Conservation (phyloP, 1,140 invertebrate species). For the Magallana gigas region DNA sequence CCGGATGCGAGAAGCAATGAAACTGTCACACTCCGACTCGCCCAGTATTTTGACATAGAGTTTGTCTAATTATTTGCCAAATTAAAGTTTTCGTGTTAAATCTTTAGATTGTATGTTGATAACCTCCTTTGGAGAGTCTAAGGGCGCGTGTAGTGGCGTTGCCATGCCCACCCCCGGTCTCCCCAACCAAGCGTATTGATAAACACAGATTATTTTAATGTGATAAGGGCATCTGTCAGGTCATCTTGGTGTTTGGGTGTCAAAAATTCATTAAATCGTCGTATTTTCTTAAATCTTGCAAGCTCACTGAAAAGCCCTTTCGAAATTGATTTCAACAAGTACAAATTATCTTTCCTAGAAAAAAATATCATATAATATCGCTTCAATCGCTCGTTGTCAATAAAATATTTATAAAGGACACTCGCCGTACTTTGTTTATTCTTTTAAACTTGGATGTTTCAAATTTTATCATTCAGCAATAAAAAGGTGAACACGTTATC, state of each 20-base stretch:
- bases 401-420: too few relatives aligned
- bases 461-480: neutral
- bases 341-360: too few relatives aligned
- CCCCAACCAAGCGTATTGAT: constrained; percentile 15
- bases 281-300: too few relatives aligned
- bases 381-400: too few relatives aligned
- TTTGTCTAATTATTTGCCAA: constrained; percentile 26
- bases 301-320: too few relatives aligned
- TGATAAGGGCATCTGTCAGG: constrained; percentile 8
- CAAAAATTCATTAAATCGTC: neutral
- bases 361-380: too few relatives aligned
- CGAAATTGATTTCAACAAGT: too few relatives aligned
- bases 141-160: constrained; percentile 2
- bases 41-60: neutral
- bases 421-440: too few relatives aligned
- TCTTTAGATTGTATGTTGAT: neutral
- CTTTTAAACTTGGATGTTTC: too few relatives aligned
- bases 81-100: constrained; percentile 25
- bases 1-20: neutral
- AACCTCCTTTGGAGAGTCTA: neutral
- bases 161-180: constrained; percentile 3
- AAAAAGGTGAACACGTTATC: constrained; percentile 19
- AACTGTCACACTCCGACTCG: neutral
- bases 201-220: neutral
- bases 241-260: neutral